Evolutionary conservation across 2,113 vertebrate species (phyloP).

Genomic region (Athene cunicularia): DNA sequence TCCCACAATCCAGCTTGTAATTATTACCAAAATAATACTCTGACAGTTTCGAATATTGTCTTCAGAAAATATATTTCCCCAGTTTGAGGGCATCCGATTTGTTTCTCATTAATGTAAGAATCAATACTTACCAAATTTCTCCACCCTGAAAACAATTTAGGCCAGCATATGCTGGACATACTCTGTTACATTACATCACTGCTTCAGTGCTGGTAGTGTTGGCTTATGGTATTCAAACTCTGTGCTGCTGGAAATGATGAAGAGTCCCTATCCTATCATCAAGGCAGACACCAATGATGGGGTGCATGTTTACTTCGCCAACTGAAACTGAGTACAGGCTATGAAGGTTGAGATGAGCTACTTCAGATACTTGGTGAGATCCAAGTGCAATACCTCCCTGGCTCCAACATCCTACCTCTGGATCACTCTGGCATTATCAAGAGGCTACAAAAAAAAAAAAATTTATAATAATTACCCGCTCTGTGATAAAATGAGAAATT

Average conservation of each 20-base stretch:
- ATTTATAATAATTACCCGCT: not conserved
- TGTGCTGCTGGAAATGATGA: not conserved
- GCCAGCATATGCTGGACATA: rapidly evolving
- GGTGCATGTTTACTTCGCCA: not conserved
- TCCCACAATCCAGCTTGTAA: not conserved
- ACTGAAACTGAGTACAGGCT: not conserved
- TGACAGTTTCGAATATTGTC: not conserved
- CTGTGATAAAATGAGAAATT: rapidly evolving
- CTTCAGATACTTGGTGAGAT: not conserved
- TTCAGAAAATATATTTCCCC: not conserved
- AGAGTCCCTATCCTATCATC: rapidly evolving
- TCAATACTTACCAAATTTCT: not conserved
- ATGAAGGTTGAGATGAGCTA: not conserved
- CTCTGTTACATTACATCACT: rapidly evolving
- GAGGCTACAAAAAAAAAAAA: not conserved
- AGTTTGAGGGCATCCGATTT: not conserved
- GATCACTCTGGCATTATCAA: not conserved
- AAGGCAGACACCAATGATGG: not conserved
- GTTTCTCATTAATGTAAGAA: not conserved
- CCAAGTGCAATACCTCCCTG: not conserved
- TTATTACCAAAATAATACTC: not conserved
- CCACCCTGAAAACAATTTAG: not conserved
- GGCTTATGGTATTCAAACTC: not conserved
- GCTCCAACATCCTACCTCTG: not conserved
- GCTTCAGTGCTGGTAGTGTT: not conserved